Base-by-base conservation (phyloP, 1,140 invertebrate genomes). In the Gryon sp. region DNA sequence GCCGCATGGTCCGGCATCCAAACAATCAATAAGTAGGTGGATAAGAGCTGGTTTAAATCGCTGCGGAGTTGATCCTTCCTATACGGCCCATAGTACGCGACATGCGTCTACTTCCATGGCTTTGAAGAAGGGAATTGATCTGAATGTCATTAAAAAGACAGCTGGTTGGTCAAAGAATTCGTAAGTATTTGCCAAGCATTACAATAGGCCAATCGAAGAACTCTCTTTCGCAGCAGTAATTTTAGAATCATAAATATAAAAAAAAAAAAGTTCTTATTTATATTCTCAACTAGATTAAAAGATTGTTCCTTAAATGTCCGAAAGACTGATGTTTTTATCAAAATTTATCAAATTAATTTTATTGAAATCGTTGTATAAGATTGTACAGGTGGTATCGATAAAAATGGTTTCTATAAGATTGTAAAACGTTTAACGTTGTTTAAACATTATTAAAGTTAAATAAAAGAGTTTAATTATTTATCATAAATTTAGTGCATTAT, bases 1-100 rank as follows among this genome's bases (percentile, higher is more conserved):
- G 8, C 41, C 41, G 3, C 18, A 22, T 14, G 11, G 8, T 2
- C 41, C 41, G 1, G 41, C 19, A 5, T 45, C 41, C 1, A 14
- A 2, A 26, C 1, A 45, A 6, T 11, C 41, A 1, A 45, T 45
- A n/a, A 45, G 41, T 45, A 45, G 43, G 15, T 46, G 43, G 43
- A 1, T 41, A 20, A 41, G 38, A 18, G 2, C 38, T 41, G n/a
- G 11, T 18, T 18, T 40, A 18, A 4, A 2, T 3, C 2, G 4
- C 9, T 40, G 36, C 9, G 15, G 15, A 15, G 4, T 40, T 9
- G 14, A 40, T 11, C 15, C 36, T 4, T 16, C 2, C 15, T 41
- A 41, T 2, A 18, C 38, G 8, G 15, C 6, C 15, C 38, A 41
- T 4, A 18, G 16, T 28, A 28, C 26, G 1, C 26, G 38, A 18